These are phyloP conservation scores for Slavum lentiscoides DNA, from an alignment of 2,888 invertebrate genomes.

Conservation along the genomic window DNA sequence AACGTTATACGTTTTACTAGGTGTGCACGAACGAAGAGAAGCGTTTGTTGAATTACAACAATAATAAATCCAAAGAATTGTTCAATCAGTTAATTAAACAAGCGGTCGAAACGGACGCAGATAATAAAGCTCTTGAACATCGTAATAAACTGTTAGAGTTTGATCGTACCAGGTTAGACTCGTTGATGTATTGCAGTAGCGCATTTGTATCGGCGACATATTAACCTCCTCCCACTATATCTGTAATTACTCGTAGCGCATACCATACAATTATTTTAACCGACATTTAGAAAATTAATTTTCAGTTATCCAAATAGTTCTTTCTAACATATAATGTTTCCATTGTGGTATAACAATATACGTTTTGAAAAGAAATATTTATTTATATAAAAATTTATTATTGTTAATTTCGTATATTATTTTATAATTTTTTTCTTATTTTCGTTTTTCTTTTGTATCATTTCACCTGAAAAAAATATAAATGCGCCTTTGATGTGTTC, in stretches of 20 bases:
- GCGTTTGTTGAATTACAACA: constrained; percentile 54
- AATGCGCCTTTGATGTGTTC: not conserved
- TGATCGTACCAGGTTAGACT: constrained; percentile 73
- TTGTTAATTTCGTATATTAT: too few species aligned
- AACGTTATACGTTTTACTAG: constrained; percentile 34
- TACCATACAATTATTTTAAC: too few species aligned
- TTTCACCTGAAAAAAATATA: not conserved
- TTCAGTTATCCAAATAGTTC: too few species aligned
- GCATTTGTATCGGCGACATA: too few species aligned
- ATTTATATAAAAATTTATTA: too few species aligned
- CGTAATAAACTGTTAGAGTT: constrained; percentile 81
- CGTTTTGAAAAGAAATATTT: too few species aligned
- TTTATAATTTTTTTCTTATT: too few species aligned
- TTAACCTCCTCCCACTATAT: too few species aligned
- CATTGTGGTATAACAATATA: too few species aligned
- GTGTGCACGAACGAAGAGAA: constrained; percentile 55
- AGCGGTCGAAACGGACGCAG: constrained; percentile 56
- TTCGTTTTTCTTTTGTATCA: not conserved
- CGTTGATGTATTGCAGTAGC: not conserved
- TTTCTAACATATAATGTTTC: too few species aligned
- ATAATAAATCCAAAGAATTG: constrained; percentile 55
- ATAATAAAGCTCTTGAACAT: constrained; percentile 75
- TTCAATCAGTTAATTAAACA: constrained; percentile 61
- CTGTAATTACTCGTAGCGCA: too few species aligned
- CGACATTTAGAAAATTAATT: too few species aligned